Conservation (phyloP, 2,797 vertebrate genomes). For the Brachyrhaphis roseni region DNA sequence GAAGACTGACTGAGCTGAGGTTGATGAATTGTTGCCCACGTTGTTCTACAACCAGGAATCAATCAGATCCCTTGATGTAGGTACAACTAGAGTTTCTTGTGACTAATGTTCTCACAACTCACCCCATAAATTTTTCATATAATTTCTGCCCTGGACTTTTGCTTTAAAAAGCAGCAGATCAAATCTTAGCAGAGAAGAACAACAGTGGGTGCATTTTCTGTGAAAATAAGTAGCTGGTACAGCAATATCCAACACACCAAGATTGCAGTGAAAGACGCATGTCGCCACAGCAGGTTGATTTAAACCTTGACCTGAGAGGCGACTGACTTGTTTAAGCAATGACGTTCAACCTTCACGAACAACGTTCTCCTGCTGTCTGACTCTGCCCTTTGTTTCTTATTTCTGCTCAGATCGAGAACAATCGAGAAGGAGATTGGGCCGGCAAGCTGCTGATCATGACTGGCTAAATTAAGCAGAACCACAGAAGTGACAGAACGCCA, state of each 20-base stretch:
- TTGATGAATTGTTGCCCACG: not conserved
- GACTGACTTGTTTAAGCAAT: constrained; percentile 49
- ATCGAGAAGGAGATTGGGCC: constrained; percentile 30
- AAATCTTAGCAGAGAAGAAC: not conserved
- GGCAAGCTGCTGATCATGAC: constrained; percentile 62
- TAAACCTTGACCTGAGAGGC: constrained; percentile 55
- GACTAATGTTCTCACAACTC: not conserved
- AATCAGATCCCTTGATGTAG: not conserved
- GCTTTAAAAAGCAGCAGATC: not conserved
- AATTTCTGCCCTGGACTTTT: not conserved
- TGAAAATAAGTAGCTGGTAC: not conserved
- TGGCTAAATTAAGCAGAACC: constrained; percentile 57
- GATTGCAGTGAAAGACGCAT: constrained; percentile 42
- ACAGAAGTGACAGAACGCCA: constrained; percentile 51
- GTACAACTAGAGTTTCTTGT: not conserved
- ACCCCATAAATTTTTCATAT: not conserved
- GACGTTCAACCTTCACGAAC: constrained; percentile 43
- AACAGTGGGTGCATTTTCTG: not conserved
- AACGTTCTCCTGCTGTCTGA: constrained; percentile 34
- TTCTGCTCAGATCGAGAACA: constrained; percentile 62
- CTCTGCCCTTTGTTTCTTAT: constrained; percentile 49
- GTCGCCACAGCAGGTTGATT: constrained; percentile 38
- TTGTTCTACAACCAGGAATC: constrained; percentile 7
- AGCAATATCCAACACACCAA: constrained; percentile 16
- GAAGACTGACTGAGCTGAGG: not conserved